Evolutionary conservation across 2,888 invertebrate genomes (phyloP).

Genomic region (Stegophylla sp.): DNA sequence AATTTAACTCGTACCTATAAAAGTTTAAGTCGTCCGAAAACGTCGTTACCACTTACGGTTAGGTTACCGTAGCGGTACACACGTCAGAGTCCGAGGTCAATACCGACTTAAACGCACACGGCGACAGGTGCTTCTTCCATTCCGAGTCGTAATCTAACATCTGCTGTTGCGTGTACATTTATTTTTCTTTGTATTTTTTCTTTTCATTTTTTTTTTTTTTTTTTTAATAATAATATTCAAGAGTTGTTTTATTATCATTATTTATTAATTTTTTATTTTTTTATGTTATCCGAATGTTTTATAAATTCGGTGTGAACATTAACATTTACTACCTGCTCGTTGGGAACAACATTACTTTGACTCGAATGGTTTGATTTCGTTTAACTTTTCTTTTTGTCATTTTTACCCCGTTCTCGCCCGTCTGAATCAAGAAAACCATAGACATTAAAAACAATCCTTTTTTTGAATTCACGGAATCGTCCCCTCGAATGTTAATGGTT

Average conservation of each 20-base stretch:
- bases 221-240: conserved; percentile 41
- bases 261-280: background rate
- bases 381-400: too few relatives aligned
- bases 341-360: background rate
- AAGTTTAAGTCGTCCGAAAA: background rate
- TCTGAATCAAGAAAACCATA: background rate
- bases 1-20: background rate
- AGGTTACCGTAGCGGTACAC: too few relatives aligned
- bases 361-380: background rate
- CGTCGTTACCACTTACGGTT: too few relatives aligned
- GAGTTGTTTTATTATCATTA: conserved; percentile 15
- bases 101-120: conserved; percentile 9
- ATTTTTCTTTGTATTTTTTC: too few relatives aligned
- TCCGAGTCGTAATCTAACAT: conserved; percentile 49
- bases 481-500: conserved; percentile 13
- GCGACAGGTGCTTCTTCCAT: conserved; percentile 44
- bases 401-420: conserved; percentile 24
- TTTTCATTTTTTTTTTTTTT: background rate
- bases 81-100: conserved; percentile 30
- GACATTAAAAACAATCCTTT: conserved; percentile 6
- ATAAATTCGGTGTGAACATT: conserved; percentile 13
- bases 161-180: conserved; percentile 39
- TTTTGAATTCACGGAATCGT: background rate
- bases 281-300: conserved; percentile 4
- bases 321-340: background rate